phyloP scores from a whole-genome alignment of 2,113 vertebrate genomes.

The Meleagris gallopavo region DNA sequence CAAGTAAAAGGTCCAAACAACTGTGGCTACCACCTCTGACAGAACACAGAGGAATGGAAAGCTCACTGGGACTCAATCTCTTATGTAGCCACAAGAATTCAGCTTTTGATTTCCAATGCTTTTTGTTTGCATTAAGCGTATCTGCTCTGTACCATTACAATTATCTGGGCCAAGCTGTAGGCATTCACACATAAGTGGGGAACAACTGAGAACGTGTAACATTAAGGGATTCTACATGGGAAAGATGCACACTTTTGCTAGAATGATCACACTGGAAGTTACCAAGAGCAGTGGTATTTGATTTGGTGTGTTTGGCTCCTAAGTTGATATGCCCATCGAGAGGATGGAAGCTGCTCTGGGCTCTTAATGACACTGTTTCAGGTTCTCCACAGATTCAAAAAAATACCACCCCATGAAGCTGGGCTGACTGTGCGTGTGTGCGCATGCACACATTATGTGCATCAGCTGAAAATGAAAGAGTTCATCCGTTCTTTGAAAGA shows the following conservation, averaged over 20 bases:
- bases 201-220: background rate
- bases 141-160: background rate
- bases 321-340: background rate
- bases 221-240: background rate
- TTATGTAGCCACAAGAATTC: background rate
- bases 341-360: background rate
- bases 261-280: background rate
- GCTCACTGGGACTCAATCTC: background rate
- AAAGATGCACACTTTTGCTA: background rate
- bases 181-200: background rate
- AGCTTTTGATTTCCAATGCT: background rate
- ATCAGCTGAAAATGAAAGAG: background rate
- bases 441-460: background rate
- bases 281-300: background rate
- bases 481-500: background rate
- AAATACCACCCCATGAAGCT: background rate
- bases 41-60: background rate
- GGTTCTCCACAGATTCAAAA: background rate
- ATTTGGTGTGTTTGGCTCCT: rapidly evolving
- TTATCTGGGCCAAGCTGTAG: background rate
- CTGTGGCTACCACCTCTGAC: background rate
- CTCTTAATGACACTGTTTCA: background rate
- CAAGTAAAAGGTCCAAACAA: background rate
- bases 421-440: background rate
- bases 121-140: background rate